A percentile compares a stretch with the other conserved stretches of the same genome.
Conservation (phyloP, 2,113 vertebrate genomes). For the Bufo gargarizans region DNA sequence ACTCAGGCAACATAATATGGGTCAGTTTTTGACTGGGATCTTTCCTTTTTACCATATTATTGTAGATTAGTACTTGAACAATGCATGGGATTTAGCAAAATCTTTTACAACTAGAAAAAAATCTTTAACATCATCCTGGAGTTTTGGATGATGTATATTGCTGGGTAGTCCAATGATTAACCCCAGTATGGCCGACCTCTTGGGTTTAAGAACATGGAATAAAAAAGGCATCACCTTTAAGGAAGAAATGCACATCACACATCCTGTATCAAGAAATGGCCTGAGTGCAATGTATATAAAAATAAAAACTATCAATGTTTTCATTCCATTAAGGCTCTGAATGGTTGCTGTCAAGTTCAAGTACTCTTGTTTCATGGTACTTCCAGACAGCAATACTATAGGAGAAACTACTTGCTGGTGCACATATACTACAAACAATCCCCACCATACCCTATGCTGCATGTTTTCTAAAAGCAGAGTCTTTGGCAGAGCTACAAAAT, state of each 20-base stretch:
- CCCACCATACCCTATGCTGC: background rate
- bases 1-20: background rate
- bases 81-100: background rate
- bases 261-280: conserved; percentile 52
- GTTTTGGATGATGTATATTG: background rate
- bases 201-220: background rate
- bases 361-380: background rate
- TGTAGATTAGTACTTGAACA: background rate
- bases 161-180: background rate
- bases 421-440: background rate
- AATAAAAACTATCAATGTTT: conserved; percentile 40
- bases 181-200: background rate
- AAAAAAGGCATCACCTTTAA: background rate
- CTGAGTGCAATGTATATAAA: conserved; percentile 59
- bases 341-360: conserved; percentile 64
- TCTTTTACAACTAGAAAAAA: background rate
- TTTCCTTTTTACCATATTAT: background rate
- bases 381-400: conserved; percentile 51
- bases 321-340: conserved; percentile 69
- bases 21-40: background rate
- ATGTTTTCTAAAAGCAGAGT: background rate
- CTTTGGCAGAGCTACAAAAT: conserved; percentile 20
- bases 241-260: conserved; percentile 31
- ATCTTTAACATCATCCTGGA: background rate
- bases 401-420: background rate